Percentiles rank a stretch among this genome's conserved stretches.
Evolutionary conservation across 2,797 vertebrate genomes (phyloP).

Genomic region (Channa striata): DNA sequence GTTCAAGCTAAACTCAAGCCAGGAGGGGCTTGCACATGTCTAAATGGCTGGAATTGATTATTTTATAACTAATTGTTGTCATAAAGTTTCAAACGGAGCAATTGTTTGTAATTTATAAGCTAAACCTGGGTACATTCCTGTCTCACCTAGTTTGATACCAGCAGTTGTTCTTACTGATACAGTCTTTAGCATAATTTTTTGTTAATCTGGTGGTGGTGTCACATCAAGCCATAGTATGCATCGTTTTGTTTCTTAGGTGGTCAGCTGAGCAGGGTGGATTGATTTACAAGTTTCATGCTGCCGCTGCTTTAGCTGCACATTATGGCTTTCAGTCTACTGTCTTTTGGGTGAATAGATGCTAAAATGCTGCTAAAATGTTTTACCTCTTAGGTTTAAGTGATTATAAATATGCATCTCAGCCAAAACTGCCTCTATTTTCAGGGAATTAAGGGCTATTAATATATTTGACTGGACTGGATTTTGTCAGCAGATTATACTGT

Average conservation of each 20-base stretch:
- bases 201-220: neutral
- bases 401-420: conserved; percentile 7
- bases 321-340: neutral
- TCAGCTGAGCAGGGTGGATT: too few species aligned
- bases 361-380: conserved; percentile 20
- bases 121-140: conserved; percentile 15
- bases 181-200: neutral
- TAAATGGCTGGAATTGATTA: neutral
- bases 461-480: neutral
- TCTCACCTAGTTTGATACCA: conserved; percentile 6
- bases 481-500: neutral
- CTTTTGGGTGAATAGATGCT: conserved; percentile 12
- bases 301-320: too few species aligned
- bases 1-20: conserved; percentile 3
- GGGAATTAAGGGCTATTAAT: neutral
- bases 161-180: neutral
- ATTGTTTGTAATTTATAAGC: neutral
- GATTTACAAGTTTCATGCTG: too few species aligned
- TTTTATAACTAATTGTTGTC: conserved; percentile 6
- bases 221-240: neutral
- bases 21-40: neutral
- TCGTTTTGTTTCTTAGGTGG: too few species aligned
- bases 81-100: neutral
- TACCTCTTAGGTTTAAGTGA: neutral
- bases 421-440: conserved; percentile 1